These are phyloP conservation scores for Morone saxatilis DNA, from an alignment of 2,113 vertebrate species.

Conservation along the genomic window DNA sequence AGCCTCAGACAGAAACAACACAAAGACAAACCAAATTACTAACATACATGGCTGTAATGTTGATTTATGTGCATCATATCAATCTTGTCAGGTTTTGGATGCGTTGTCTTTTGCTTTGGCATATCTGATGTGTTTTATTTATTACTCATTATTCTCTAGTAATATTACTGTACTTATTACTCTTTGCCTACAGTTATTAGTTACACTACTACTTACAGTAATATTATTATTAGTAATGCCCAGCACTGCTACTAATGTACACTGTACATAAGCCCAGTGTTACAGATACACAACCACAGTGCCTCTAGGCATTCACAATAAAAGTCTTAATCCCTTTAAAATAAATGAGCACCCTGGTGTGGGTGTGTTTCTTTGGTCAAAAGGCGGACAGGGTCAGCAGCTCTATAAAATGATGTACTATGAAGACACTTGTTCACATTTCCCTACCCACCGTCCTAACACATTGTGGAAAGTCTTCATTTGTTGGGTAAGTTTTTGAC, in stretches of 20 bases:
- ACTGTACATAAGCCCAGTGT: background rate
- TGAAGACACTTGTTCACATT: background rate
- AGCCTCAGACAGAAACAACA: background rate
- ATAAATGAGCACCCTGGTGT: background rate
- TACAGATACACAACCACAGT: background rate
- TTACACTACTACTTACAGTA: too few relatives aligned
- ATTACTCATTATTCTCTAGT: too few relatives aligned
- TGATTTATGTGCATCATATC: too few relatives aligned
- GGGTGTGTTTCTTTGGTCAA: background rate
- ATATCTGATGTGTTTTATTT: background rate
- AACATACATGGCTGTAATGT: background rate
- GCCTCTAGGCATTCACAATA: background rate
- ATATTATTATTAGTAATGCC: too few relatives aligned
- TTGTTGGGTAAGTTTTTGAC: conserved; percentile 1
- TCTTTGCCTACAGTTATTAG: too few relatives aligned
- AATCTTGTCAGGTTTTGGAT: background rate
- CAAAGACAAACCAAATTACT: background rate
- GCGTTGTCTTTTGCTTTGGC: background rate
- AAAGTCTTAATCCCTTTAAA: background rate
- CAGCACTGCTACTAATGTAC: too few relatives aligned
- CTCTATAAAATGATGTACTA: conserved; percentile 1
- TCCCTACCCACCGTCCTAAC: background rate
- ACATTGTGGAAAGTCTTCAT: background rate
- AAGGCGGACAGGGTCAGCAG: background rate
- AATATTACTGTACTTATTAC: too few relatives aligned